Percentiles rank a stretch among this genome's conserved stretches.
phyloP scores from a whole-genome alignment of 2,797 vertebrate genomes.

The Molossus molossus region DNA sequence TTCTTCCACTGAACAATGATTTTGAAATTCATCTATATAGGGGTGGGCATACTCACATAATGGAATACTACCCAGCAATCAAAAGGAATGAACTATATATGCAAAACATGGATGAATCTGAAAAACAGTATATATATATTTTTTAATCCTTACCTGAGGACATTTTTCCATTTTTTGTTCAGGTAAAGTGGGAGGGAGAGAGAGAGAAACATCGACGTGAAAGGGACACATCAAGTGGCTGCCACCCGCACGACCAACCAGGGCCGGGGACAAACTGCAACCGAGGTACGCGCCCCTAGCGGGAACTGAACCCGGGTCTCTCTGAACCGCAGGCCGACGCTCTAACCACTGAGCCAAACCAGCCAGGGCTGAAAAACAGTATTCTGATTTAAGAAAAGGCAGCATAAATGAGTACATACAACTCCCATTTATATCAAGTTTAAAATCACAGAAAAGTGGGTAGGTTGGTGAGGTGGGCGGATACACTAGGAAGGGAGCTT shows the following conservation, averaged over 20 bases:
- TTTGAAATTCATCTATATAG: neutral
- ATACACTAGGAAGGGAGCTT: neutral
- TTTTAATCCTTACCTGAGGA: too few relatives aligned
- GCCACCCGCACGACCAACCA: too few relatives aligned
- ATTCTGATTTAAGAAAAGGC: neutral
- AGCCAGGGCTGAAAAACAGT: neutral
- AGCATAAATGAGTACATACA: neutral
- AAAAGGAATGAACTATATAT: neutral
- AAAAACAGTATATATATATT: neutral
- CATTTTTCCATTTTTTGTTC: too few relatives aligned
- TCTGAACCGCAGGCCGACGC: too few relatives aligned
- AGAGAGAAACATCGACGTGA: too few relatives aligned
- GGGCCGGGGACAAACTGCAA: too few relatives aligned
- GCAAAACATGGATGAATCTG: neutral
- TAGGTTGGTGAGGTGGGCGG: accelerated
- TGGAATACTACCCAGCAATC: too few relatives aligned
- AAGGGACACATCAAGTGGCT: too few relatives aligned
- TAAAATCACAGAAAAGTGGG: neutral
- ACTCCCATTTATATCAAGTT: neutral
- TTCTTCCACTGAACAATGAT: neutral
- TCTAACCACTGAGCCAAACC: too few relatives aligned
- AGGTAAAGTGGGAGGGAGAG: too few relatives aligned
- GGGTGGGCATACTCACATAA: neutral
- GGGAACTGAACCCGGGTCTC: too few relatives aligned
- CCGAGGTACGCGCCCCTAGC: too few relatives aligned